Evolutionary conservation across 1,140 invertebrate genomes (phyloP), one percentile per base, ranked within the genome.

Genomic region (Cotesia vestalis): DNA sequence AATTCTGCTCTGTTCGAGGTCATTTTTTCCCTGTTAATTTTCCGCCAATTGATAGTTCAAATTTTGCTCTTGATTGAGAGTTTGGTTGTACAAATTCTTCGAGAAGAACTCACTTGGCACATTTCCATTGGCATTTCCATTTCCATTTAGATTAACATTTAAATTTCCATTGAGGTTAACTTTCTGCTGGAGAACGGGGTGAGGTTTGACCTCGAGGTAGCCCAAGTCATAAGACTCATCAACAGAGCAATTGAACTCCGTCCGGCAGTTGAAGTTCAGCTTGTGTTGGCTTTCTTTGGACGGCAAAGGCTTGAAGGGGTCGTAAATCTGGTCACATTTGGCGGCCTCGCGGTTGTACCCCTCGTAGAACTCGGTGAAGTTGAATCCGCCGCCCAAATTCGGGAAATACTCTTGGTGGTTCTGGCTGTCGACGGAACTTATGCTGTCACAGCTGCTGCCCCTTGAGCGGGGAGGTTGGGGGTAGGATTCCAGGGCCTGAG

Each of bases 401-500:
- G 55, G 55, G 51, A 68, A 68, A 34, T 82, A 83, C 20, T 84
- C 81, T n/a, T 73, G 75, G 0, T 80, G 77, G 14, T 81, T 78
- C n/a, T 84, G 84, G 57, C 83, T 85, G 51, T 85, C 83, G 4
- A 84, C 40, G 0, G 84, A 85, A 40, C 83, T 84, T 0, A 84
- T 74, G 62, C 84, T 85, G 5, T 79, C 84, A 70, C 83, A 85
- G 38, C 84, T 85, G 57, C 84, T 85, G 35, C 83, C 84, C 34
- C 84, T 71, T 12, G 84, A 85, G 8, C 83, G 77, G 0, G 84
- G 79, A 4, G 83, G 83, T 35, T 84, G 83, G 5, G 84, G 84
- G 61, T 85, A 85, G 3, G 69, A 75, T n/a, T 80, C 80, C 9
- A 17, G 14, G 11, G 40, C 5, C 11, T 80, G 82, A 20, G 78